Evolutionary conservation across 2,888 invertebrate genomes (phyloP).

Genomic region (Morpho helenor): DNA sequence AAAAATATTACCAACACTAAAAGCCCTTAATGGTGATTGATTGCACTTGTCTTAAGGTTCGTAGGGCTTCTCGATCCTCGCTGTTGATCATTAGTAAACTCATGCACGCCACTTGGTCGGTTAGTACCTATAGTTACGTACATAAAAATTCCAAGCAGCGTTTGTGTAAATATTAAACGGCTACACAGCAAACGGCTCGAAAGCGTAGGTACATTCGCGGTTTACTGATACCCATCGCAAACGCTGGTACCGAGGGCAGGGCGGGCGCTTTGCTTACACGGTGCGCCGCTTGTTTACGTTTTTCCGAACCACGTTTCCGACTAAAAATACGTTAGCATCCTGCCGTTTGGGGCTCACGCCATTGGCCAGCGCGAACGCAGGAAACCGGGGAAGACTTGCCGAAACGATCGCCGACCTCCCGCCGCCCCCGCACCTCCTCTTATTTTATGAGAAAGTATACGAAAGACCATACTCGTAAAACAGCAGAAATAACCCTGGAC

Average conservation of each 20-base stretch:
- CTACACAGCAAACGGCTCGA: slow-evolving; percentile 36
- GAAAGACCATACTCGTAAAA: slow-evolving; percentile 61
- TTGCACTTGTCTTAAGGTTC: no score
- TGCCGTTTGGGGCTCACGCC: slow-evolving; percentile 72
- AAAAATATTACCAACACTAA: no score
- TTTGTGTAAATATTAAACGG: slow-evolving; percentile 34
- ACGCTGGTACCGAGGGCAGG: slow-evolving; percentile 34
- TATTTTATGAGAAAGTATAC: slow-evolving; percentile 64
- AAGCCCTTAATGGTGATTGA: no score
- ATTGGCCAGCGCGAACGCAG: slow-evolving; percentile 68
- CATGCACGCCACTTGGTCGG: no score
- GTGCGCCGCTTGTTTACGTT: slow-evolving; percentile 71
- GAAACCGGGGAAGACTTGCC: slow-evolving; percentile 61
- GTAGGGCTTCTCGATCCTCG: no score
- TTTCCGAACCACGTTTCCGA: slow-evolving; percentile 71
- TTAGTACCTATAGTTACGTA: neutral
- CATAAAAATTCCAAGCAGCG: slow-evolving; percentile 12
- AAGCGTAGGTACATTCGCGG: slow-evolving; percentile 26
- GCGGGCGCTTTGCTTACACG: slow-evolving; percentile 38
- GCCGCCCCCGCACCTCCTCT: slow-evolving; percentile 38
- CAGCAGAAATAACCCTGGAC: slow-evolving; percentile 77
- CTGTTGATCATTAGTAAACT: no score
- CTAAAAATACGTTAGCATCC: slow-evolving; percentile 77
- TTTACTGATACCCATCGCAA: slow-evolving; percentile 40
- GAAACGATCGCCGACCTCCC: slow-evolving; percentile 41